Conservation (phyloP, 2,113 vertebrate genomes). For the Loxodonta africana region DNA sequence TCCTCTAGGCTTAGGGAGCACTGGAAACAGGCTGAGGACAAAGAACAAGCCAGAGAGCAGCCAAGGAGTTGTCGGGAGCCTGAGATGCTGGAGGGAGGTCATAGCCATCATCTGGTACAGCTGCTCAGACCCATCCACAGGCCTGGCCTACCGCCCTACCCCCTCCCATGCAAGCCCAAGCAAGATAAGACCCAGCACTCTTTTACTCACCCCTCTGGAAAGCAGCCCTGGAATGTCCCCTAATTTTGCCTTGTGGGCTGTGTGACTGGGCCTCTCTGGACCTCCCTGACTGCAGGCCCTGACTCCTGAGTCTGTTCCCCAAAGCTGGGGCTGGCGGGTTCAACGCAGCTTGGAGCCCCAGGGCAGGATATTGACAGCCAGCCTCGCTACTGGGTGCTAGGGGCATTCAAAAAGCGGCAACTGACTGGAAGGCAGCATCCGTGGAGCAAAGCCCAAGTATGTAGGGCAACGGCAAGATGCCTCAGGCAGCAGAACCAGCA, state of each 20-base stretch:
- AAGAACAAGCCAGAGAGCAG: too few relatives aligned
- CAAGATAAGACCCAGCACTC: not conserved
- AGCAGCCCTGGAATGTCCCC: not conserved
- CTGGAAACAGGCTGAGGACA: not conserved
- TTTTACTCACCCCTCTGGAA: not conserved
- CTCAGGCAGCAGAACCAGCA: not conserved
- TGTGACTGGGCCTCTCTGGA: not conserved
- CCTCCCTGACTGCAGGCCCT: not conserved
- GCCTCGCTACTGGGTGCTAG: not conserved
- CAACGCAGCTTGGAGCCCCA: not conserved
- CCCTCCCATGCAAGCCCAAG: not conserved
- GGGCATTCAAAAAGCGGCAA: not conserved
- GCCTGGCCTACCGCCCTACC: rapidly evolving
- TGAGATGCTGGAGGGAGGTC: not conserved
- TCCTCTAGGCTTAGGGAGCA: not conserved
- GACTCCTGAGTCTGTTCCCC: not conserved
- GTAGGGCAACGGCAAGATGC: rapidly evolving
- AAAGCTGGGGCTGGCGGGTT: not conserved
- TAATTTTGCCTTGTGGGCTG: not conserved
- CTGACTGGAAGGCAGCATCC: not conserved
- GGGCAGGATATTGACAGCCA: not conserved
- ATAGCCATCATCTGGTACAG: too few relatives aligned
- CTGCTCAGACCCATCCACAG: not conserved
- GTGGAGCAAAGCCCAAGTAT: rapidly evolving
- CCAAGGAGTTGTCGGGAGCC: not conserved